Evolutionary conservation across 2,797 vertebrate species (phyloP).

Genomic region (Coendou prehensilis): DNA sequence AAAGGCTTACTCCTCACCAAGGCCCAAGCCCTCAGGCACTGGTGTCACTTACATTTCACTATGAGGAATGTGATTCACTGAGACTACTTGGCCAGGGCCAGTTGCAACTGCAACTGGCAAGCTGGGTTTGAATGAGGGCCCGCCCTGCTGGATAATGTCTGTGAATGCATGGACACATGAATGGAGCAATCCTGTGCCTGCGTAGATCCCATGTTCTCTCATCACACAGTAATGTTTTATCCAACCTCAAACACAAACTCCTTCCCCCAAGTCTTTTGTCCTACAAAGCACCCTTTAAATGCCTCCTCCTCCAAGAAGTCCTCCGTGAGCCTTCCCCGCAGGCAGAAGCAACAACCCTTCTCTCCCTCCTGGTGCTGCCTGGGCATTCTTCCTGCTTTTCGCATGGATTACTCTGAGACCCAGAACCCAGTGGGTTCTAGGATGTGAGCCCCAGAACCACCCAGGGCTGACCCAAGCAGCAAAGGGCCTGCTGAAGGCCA

Average conservation of each 20-base stretch:
- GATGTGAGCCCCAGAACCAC: background rate
- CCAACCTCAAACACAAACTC: background rate
- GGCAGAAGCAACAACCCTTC: background rate
- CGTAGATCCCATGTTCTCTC: no score
- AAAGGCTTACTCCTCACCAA: background rate
- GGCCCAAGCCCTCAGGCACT: no score
- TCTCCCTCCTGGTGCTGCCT: background rate
- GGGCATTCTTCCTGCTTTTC: background rate
- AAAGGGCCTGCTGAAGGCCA: background rate
- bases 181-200: background rate
- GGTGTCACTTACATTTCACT: background rate
- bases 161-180: background rate
- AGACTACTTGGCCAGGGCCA: background rate
- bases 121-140: background rate
- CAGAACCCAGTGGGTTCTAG: background rate
- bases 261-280: background rate
- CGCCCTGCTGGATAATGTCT: background rate
- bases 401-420: background rate
- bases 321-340: background rate
- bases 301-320: background rate
- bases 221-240: background rate
- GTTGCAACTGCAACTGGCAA: background rate
- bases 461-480: background rate
- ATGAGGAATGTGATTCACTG: background rate
- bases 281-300: background rate